These are phyloP conservation scores for Falco cherrug DNA, from an alignment of 2,797 vertebrate species.

Conservation along the genomic window DNA sequence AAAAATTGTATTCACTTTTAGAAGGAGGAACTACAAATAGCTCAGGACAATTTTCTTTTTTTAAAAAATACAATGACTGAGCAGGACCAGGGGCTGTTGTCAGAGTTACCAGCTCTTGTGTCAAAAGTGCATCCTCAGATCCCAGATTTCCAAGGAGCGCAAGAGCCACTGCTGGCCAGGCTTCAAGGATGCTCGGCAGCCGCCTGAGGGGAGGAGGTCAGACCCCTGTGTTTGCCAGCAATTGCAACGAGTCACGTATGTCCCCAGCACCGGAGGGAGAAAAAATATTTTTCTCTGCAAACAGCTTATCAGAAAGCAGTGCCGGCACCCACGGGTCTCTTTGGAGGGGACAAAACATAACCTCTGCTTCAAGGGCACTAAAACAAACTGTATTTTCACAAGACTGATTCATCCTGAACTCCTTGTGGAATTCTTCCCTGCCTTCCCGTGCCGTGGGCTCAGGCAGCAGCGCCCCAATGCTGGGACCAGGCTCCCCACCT, in stretches of 20 bases:
- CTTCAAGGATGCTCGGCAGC: neutral
- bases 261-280: neutral
- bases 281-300: constrained; percentile 3
- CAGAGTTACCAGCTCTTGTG: neutral
- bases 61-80: neutral
- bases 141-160: neutral
- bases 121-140: neutral
- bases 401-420: neutral
- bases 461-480: accelerated
- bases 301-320: neutral
- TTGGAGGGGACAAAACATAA: neutral
- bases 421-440: neutral
- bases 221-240: neutral
- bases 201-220: neutral
- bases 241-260: neutral
- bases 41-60: neutral
- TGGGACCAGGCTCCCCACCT: neutral
- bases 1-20: neutral
- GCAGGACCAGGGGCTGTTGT: neutral
- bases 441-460: neutral
- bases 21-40: constrained; percentile 36
- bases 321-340: neutral
- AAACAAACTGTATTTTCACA: neutral
- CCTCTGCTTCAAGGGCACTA: neutral
- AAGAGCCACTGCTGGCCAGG: neutral